Evolutionary conservation across 2,797 vertebrate species (phyloP), one percentile per base, ranked within the genome.

Genomic region (Ctenochaetus hawaiiensis): DNA sequence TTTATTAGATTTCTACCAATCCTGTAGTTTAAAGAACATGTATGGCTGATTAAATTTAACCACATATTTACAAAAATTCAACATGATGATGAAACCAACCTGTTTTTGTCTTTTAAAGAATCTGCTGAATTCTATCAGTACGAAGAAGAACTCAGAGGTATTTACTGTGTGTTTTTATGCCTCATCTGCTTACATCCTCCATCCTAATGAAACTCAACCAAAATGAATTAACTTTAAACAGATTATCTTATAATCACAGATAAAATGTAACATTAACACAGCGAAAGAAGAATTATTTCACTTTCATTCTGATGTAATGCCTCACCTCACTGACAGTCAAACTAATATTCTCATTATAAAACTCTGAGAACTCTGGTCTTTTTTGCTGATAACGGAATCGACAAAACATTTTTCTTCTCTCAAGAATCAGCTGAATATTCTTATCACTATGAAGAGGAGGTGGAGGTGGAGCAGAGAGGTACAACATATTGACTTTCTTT

Each of bases 71-170:
- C 8, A 5, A 3, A 47, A 30, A 41, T 23, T 17, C 13, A 53
- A 43, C 13, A 1, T 53, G 30, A 4, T 34, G 62, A 66, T 49
- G 14, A 78, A 54, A 44, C 22, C 13, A 18, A 7, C 0, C 64
- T 8, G 74, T 69, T 41, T 79, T 78, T 87, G 22, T 90, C 67
- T 82, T 74, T 86, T 85, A 44, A 93, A 93, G 94, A 95, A 77
- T 93, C 94, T 45, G 71, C 91, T 67, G 94, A 94, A 65, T 92
- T 92, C 83, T 93, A 81, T 91, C 93, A 93, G 44, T 95, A 93
- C 57, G 92, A 95, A 89, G 94, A 96, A 87, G 86, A 94, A 90
- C 77, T 83, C 1, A 78, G 75, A 95, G 95, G 95, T 96, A 95
- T 80, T 90, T 68, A 23, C 11, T 60, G 0, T 45, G 78, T 67